Evolutionary conservation across 1,140 invertebrate species (phyloP), one percentile per base, ranked within the genome.

Genomic region (Apis florea): DNA sequence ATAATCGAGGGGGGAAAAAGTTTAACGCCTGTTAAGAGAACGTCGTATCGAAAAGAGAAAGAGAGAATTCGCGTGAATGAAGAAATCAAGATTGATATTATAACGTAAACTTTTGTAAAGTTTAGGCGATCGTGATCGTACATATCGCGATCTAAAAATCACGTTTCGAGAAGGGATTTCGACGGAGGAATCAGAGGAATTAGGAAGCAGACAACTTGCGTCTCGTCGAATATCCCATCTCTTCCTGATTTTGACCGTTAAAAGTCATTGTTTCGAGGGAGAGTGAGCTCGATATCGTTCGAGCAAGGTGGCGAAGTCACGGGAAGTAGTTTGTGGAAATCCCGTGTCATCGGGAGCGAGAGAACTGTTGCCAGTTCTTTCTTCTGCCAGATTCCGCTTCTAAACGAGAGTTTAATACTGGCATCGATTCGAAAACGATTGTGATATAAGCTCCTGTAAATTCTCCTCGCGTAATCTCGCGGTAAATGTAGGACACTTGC

Each of bases 221-320:
- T n/a, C 47, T 75, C 68, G 47, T 56, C 64, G 72, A 51, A 83
- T 2, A 1, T 31, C 31, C 17, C 70, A 82, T 72, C 66, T 82
- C 54, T 26, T 53, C 67, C 67, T 61, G 26, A 1, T 78, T 72
- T 11, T 66, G 79, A 70, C 69, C 69, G 87, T 88, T 88, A 83
- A 89, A 88, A 80, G 80, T 88, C 82, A 80, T 59, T 84, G 86
- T 85, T 77, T 56, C 84, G 79, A 49, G 58, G n/a, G 13, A 51
- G 78, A 70, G 59, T 67, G 78, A 84, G 83, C 72, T 77, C 82
- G 61, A 84, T 79, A 78, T 73, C 72, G 84, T 73, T 86, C 76
- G 72, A 89, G 79, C 31, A 40, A 40, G 77, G 86, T 77, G 66
- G 80, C 61, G 68, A 83, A 76, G 73, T 58, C 54, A 40, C 58